Base-by-base conservation (phyloP, 2,113 vertebrate genomes). In the Pluvianellus socialis region DNA sequence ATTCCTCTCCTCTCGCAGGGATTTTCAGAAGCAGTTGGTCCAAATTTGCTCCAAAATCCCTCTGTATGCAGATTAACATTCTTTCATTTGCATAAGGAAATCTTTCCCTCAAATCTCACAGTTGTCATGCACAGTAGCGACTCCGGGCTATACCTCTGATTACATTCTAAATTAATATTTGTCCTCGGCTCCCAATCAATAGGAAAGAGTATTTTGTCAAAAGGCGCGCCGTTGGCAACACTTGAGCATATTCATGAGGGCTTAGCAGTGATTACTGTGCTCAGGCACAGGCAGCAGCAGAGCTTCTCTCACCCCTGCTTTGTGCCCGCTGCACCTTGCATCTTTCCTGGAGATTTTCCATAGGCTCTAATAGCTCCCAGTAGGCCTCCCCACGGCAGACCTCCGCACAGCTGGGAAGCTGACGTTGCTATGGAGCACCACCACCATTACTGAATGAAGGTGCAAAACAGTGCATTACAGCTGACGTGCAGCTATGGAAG, bases 311-410 rank as follows among this genome's bases (percentile, higher is more conserved):
- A 35, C 72, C 45, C 83, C 4, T 13, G 77, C 94, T 91, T 88
- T 92, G 91, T 82, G 66, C 9, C 20, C 5, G 1, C 52, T 5
- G 86, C 86, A 88, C 76, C 58, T 73, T 11, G 92, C 81, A 92
- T 95, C 92, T 61, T 85, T 90, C 65, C 92, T 49, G 74, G 86
- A 81, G 96, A 90, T 95, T 90, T 96, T 93, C 91, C 95, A 94
- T 47, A 71, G 97, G 82, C 93, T 97, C 94, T 93, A 94, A 97
- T 92, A 96, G 98, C 73, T 98, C 98, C 94, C 96, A 88, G 61
- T 10, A 73, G 93, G 86, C 88, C 50, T 89, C 71, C 13, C 47
- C 38, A 52, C 0, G 4, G 68, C 84, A 95, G 96, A 96, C 86
- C 94, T 83, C 86, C 90, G 82, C 98, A 95, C 82, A 91, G 83